Percentiles rank a stretch among this genome's conserved stretches.
Evolutionary conservation across 2,113 vertebrate species (phyloP).

Genomic region (rat (Rattus norvegicus)): GRCr8 NC_086020.1:125039001-125039500

Average conservation of each 20-base stretch:
- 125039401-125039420: not conserved
- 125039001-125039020: not conserved
- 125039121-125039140: not conserved
- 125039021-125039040: not conserved
- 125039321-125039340: not conserved
- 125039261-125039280: not conserved
- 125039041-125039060: not conserved
- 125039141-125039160: not conserved
- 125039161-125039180: not conserved
- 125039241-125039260: not conserved
- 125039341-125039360: not conserved
- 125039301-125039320: not conserved
- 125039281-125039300: not conserved
- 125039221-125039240: not conserved
- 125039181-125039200: not conserved
- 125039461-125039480: not conserved
- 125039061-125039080: not conserved
- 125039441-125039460: conserved; percentile 2
- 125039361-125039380: not conserved
- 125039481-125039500: not conserved
- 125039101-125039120: not conserved
- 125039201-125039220: not conserved
- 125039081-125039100: not conserved
- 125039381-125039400: not conserved
- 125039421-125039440: not conserved